Conservation (phyloP, 2,888 invertebrate genomes). For the Erebia aethiops region DNA sequence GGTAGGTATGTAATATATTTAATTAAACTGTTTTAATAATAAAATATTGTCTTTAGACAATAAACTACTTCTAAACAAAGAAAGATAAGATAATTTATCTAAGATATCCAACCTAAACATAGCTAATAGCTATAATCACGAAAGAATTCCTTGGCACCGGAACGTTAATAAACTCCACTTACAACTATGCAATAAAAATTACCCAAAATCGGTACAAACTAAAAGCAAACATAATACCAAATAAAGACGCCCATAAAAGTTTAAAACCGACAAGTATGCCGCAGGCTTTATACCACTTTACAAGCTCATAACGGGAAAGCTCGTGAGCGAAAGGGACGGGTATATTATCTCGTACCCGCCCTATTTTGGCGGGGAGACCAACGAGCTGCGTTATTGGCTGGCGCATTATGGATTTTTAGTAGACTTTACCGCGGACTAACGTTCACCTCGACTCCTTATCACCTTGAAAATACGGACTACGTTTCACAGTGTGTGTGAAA, state of each 20-base stretch:
- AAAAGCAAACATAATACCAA: constrained; percentile 20
- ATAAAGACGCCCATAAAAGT: constrained; percentile 31
- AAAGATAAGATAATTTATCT: background rate
- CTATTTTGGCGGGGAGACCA: constrained; percentile 68
- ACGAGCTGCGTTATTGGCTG: constrained; percentile 68
- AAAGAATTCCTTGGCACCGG: constrained; percentile 19
- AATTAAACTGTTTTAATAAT: too few species aligned
- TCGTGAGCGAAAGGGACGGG: constrained; percentile 70
- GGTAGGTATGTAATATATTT: background rate
- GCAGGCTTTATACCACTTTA: constrained; percentile 35
- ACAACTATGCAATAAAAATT: constrained; percentile 28
- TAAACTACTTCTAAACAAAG: background rate
- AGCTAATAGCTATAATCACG: constrained; percentile 1
- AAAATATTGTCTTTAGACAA: background rate
- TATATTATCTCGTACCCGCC: constrained; percentile 66
- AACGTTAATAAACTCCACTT: constrained; percentile 22
- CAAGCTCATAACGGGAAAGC: constrained; percentile 59
- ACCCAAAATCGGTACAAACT: constrained; percentile 22
- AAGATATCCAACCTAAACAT: constrained; percentile 2
- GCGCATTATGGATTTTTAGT: constrained; percentile 78
- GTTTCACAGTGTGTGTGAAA: constrained; percentile 32
- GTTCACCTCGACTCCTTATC: constrained; percentile 33
- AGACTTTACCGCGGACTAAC: constrained; percentile 40
- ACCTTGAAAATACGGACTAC: constrained; percentile 26
- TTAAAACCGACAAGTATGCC: constrained; percentile 34